Conservation (phyloP, 1,140 invertebrate genomes). For the Macrosteles quadrilineatus region DNA sequence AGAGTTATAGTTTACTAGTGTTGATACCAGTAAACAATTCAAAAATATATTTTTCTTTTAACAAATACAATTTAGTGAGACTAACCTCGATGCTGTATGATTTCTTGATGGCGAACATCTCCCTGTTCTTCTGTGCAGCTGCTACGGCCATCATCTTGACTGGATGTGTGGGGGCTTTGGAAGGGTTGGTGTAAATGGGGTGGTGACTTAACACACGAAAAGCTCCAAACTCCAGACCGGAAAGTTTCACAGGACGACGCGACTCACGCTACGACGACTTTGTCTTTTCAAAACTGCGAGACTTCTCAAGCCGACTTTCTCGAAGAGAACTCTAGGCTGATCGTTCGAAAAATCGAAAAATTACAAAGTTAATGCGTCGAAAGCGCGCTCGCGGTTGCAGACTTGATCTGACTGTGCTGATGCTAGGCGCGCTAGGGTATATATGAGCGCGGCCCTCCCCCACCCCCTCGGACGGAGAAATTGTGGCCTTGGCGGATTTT, state of each 20-base stretch:
- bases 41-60: no score
- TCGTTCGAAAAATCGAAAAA: conserved; percentile 55
- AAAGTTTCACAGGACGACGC: not conserved
- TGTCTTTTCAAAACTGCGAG: conserved; percentile 53
- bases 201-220: conserved; percentile 38
- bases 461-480: conserved; percentile 26
- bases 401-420: conserved; percentile 31
- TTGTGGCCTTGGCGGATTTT: conserved; percentile 17
- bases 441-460: conserved; percentile 48
- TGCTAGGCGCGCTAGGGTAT: conserved; percentile 51
- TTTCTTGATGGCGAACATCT: conserved; percentile 94
- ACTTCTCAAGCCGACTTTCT: conserved; percentile 54
- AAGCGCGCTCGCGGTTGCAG: conserved; percentile 45
- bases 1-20: no score
- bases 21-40: no score
- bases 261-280: conserved; percentile 38
- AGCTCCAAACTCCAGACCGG: conserved; percentile 40
- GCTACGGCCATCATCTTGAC: conserved; percentile 74
- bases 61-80: no score
- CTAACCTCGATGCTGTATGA: conserved; percentile 97
- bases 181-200: conserved; percentile 23
- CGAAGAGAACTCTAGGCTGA: conserved; percentile 50
- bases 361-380: conserved; percentile 51
- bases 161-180: not conserved
- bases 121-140: conserved; percentile 86